A percentile compares a stretch with the other conserved stretches of the same genome.
These are phyloP conservation scores for Anthoptus insignis DNA, from an alignment of 2,888 invertebrate genomes.

Conservation along the genomic window DNA sequence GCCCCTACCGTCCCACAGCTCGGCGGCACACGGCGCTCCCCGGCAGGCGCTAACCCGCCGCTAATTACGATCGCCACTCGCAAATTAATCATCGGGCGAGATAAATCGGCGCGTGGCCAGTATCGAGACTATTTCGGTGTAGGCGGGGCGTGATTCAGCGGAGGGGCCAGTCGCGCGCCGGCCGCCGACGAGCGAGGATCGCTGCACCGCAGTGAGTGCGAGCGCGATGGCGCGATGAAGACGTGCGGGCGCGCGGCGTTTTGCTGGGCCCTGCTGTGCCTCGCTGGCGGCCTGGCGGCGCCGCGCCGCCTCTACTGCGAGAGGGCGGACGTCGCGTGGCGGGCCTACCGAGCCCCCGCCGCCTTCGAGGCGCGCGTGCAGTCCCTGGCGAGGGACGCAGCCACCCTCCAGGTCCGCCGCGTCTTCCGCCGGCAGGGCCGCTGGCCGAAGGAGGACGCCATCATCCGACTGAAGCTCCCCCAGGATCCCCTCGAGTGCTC, in stretches of 20 bases:
- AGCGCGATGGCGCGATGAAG: slow-evolving; percentile 83
- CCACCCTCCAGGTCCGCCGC: slow-evolving; percentile 77
- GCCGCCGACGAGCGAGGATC: slow-evolving; percentile 72
- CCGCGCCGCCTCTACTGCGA: slow-evolving; percentile 82
- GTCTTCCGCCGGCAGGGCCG: slow-evolving; percentile 75
- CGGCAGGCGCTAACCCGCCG: slow-evolving; percentile 51
- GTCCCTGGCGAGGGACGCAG: slow-evolving; percentile 75
- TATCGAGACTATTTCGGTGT: slow-evolving; percentile 77
- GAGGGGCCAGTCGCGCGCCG: slow-evolving; percentile 80
- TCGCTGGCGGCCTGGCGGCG: slow-evolving; percentile 62
- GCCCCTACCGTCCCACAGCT: background rate
- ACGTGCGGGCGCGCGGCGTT: slow-evolving; percentile 81
- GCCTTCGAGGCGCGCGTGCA: slow-evolving; percentile 83
- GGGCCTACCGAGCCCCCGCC: slow-evolving; percentile 82
- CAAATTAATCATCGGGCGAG: slow-evolving; percentile 76
- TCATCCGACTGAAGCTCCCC: slow-evolving; percentile 71
- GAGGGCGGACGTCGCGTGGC: slow-evolving; percentile 85
- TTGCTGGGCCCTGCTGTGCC: slow-evolving; percentile 79
- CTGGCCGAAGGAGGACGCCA: slow-evolving; percentile 77
- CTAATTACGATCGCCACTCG: slow-evolving; percentile 73
- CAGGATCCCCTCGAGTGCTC: slow-evolving; percentile 69
- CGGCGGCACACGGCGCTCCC: slow-evolving; percentile 39
- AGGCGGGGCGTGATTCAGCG: slow-evolving; percentile 63
- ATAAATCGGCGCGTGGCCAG: slow-evolving; percentile 69
- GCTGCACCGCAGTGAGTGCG: slow-evolving; percentile 58